These are phyloP conservation scores for Pollimyrus isidori DNA, from an alignment of 2,113 vertebrate genomes.

Conservation along the genomic window DNA sequence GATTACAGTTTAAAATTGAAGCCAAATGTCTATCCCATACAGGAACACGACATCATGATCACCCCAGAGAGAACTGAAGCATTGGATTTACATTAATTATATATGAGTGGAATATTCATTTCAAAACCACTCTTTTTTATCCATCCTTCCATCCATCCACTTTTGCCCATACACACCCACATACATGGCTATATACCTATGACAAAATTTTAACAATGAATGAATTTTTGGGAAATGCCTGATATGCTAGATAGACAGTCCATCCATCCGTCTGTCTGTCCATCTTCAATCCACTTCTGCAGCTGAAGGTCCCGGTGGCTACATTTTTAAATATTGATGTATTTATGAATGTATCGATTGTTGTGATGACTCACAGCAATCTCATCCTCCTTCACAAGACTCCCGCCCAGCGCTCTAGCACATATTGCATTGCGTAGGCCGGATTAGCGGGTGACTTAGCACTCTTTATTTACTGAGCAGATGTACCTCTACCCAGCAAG, in stretches of 20 bases:
- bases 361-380: not conserved
- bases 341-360: not conserved
- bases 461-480: not conserved
- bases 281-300: not conserved
- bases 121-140: not conserved
- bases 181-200: not conserved
- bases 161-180: not conserved
- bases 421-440: not conserved
- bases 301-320: not conserved
- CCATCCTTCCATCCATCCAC: not conserved
- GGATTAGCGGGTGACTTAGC: not conserved
- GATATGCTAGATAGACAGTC: not conserved
- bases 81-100: not conserved
- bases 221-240: too few species aligned
- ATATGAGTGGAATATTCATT: not conserved
- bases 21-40: not conserved
- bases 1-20: not conserved
- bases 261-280: not conserved
- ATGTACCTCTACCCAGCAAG: not conserved
- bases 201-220: not conserved
- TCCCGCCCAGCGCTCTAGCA: not conserved
- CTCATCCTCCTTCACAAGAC: not conserved
- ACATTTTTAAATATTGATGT: not conserved
- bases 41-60: not conserved
- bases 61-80: not conserved